A percentile compares a stretch with the other conserved stretches of the same genome.
Conservation (phyloP, 2,888 invertebrate species). For the Hymenopus coronatus region DNA sequence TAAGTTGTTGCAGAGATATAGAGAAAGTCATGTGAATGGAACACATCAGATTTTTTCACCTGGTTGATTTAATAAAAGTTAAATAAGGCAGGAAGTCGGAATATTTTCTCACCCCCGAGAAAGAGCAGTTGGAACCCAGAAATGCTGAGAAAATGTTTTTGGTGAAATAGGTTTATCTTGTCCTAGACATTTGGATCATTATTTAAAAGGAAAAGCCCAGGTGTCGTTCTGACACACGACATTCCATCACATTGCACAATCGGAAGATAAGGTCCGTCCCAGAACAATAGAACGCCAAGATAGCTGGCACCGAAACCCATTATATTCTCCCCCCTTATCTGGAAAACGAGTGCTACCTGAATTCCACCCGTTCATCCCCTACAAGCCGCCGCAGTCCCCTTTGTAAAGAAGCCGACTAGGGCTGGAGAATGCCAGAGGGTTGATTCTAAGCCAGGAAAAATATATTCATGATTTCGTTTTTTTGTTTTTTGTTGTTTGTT, state of each 20-base stretch:
- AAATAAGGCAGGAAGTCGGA: too few relatives aligned
- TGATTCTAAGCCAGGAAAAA: too few relatives aligned
- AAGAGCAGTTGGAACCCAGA: too few relatives aligned
- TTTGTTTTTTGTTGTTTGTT: too few relatives aligned
- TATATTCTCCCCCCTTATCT: background rate
- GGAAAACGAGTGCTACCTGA: background rate
- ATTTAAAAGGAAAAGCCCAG: background rate
- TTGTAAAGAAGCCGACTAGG: background rate
- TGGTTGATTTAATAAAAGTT: too few relatives aligned
- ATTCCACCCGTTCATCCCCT: conserved; percentile 33
- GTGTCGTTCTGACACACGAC: background rate
- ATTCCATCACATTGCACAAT: background rate
- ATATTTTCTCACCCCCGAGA: too few relatives aligned
- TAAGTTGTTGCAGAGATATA: too few relatives aligned
- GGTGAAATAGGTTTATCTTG: too few relatives aligned
- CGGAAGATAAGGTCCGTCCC: background rate
- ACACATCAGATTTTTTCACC: too few relatives aligned
- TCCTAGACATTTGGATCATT: background rate
- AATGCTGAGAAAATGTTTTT: too few relatives aligned
- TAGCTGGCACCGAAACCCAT: background rate
- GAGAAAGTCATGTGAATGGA: too few relatives aligned
- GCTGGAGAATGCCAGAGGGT: background rate
- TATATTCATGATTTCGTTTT: too few relatives aligned
- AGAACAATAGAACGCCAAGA: background rate
- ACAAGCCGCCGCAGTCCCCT: conserved; percentile 17